Evolutionary conservation across 2,797 vertebrate genomes (phyloP).

Genomic region (Mionectes olivaceus): DNA sequence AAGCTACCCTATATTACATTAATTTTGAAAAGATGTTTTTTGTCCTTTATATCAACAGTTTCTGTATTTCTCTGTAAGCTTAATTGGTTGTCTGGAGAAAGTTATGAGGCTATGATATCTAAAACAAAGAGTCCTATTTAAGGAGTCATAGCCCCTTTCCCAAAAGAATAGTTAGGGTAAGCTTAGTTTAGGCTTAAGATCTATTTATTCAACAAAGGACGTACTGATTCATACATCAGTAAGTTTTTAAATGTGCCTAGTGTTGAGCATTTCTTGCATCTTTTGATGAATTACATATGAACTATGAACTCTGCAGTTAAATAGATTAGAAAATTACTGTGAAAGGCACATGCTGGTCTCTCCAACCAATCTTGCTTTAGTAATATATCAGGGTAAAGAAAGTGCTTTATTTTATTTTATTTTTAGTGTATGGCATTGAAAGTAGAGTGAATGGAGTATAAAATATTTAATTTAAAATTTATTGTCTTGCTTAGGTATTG

Average conservation of each 20-base stretch:
- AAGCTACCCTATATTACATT: background rate
- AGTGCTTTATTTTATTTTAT: background rate
- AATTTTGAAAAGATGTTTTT: background rate
- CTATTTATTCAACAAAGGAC: background rate
- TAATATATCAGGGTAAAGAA: background rate
- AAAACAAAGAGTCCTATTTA: background rate
- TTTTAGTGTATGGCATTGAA: background rate
- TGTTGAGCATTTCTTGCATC: background rate
- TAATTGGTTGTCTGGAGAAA: background rate
- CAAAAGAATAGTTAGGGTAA: background rate
- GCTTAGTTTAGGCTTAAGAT: background rate
- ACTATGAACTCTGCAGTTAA: background rate
- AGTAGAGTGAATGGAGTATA: background rate
- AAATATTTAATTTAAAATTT: background rate
- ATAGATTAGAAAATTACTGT: background rate
- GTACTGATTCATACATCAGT: background rate
- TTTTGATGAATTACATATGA: background rate
- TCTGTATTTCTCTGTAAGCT: background rate
- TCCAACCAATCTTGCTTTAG: background rate
- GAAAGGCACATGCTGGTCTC: background rate
- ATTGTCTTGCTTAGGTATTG: accelerated
- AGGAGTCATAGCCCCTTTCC: background rate
- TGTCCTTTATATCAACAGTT: background rate
- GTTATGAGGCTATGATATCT: background rate
- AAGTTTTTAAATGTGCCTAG: background rate